Evolutionary conservation across 1,140 invertebrate species (phyloP).

Genomic region (Magallana angulata): DNA sequence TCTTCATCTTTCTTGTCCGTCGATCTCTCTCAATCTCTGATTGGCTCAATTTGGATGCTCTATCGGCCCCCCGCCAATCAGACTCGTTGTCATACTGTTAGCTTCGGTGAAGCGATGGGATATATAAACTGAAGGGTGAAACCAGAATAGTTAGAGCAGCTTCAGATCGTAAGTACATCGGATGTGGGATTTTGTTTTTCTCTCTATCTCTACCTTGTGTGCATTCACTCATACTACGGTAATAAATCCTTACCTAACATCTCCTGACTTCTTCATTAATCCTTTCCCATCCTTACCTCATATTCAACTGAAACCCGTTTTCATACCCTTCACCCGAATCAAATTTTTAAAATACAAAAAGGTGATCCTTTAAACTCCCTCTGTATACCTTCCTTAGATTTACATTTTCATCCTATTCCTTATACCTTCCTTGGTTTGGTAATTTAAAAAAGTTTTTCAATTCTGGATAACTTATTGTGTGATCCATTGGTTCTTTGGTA

Average conservation of each 20-base stretch:
- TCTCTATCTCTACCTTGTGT: background rate
- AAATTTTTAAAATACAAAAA: background rate
- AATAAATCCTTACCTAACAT: conserved; percentile 18
- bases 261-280: background rate
- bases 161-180: conserved; percentile 33
- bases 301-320: background rate
- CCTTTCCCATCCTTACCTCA: background rate
- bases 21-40: background rate
- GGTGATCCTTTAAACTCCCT: background rate
- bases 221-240: background rate
- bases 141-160: background rate
- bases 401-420: background rate
- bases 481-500: background rate
- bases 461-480: background rate
- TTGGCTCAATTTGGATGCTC: background rate
- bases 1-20: background rate
- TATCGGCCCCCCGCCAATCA: background rate
- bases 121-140: conserved; percentile 31
- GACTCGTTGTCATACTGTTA: background rate
- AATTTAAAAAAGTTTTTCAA: background rate
- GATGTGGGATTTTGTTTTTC: conserved; percentile 14
- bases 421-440: too few species aligned
- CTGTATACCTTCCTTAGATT: background rate
- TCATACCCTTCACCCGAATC: background rate
- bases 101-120: background rate